Evolutionary conservation across 2,113 vertebrate species (phyloP).

Genomic region (Fregata magnificens): DNA sequence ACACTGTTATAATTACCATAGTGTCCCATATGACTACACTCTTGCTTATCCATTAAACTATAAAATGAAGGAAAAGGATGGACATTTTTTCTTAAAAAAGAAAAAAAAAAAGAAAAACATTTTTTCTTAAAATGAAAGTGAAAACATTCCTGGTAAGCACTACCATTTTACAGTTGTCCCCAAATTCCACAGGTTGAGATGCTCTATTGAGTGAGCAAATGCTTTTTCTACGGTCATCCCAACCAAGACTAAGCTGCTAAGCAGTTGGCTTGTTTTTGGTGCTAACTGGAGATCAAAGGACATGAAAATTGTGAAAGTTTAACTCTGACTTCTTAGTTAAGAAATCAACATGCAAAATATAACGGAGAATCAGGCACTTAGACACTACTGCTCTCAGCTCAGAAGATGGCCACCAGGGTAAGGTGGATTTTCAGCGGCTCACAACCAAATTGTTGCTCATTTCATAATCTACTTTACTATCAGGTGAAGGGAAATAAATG

Average conservation of each 20-base stretch:
- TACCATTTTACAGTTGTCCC: background rate
- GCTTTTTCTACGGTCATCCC: background rate
- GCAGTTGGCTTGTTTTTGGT: background rate
- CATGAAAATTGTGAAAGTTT: background rate
- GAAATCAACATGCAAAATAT: background rate
- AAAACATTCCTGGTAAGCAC: background rate
- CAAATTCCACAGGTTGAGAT: background rate
- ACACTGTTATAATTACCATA: too few species aligned
- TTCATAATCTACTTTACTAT: background rate
- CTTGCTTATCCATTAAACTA: background rate
- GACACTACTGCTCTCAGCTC: background rate
- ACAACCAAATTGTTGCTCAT: background rate
- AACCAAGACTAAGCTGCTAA: background rate
- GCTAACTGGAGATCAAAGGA: background rate
- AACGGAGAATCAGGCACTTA: too few species aligned
- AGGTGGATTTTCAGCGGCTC: background rate
- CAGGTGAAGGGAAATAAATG: background rate
- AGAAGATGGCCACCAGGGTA: background rate
- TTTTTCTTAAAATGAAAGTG: background rate
- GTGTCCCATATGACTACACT: background rate
- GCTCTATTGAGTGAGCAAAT: background rate
- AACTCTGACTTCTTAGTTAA: background rate
- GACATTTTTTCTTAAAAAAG: background rate
- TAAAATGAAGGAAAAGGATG: background rate
- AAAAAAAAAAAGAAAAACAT: rapidly evolving